These are phyloP conservation scores for Potamarius usumacintae DNA, from an alignment of 2,113 vertebrate species.

Conservation along the genomic window DNA sequence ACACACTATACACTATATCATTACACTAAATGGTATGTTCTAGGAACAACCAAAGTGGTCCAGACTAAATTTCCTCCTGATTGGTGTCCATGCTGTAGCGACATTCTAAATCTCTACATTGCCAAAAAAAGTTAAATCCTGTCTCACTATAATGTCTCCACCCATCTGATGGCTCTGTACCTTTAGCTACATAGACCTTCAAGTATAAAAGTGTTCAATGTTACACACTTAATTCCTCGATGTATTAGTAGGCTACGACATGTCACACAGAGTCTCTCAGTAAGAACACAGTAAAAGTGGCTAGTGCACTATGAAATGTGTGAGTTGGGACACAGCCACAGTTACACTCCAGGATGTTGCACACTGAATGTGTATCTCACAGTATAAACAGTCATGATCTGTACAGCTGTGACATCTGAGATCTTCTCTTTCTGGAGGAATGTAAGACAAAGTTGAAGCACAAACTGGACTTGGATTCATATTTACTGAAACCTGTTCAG, in stretches of 20 bases:
- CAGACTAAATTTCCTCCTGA: neutral
- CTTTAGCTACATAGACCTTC: neutral
- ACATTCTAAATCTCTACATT: neutral
- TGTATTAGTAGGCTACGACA: neutral
- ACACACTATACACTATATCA: neutral
- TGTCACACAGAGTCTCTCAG: neutral
- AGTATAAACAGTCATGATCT: neutral
- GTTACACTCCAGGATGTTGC: neutral
- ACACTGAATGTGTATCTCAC: neutral
- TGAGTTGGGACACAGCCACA: neutral
- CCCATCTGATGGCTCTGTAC: neutral
- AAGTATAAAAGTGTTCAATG: neutral
- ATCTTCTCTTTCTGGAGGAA: slow-evolving; percentile 73
- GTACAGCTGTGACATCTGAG: neutral
- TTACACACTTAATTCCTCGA: neutral
- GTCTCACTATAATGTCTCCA: neutral
- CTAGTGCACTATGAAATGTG: neutral
- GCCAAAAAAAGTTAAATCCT: neutral
- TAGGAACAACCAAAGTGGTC: neutral
- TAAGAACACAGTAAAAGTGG: neutral
- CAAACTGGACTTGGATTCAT: slow-evolving; percentile 92
- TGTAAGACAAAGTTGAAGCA: slow-evolving; percentile 92
- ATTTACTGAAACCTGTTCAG: slow-evolving; percentile 94
- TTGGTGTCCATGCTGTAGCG: neutral
- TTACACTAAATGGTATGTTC: neutral